These are phyloP conservation scores for Sycophila sp. DNA, from an alignment of 1,140 invertebrate species.

Conservation along the genomic window DNA sequence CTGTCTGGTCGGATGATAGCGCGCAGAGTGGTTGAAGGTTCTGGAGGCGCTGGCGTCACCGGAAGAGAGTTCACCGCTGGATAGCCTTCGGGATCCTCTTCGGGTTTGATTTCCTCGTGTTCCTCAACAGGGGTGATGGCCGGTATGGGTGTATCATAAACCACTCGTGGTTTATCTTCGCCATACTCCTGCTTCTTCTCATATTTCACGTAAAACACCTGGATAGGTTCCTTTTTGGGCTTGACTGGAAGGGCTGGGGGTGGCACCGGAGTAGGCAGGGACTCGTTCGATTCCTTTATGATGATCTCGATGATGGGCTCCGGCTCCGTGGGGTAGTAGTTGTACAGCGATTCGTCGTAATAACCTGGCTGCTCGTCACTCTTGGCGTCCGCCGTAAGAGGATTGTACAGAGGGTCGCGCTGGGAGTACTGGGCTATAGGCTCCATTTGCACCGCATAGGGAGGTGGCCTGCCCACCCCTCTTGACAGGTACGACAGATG, in stretches of 20 bases:
- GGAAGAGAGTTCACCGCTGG: constrained; percentile 58
- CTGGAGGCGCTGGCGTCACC: constrained; percentile 43
- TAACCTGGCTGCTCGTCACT: constrained; percentile 61
- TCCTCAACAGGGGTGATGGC: constrained; percentile 75
- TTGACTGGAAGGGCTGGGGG: constrained; percentile 66
- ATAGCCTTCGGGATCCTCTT: constrained; percentile 47
- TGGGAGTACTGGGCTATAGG: constrained; percentile 82
- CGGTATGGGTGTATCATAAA: constrained; percentile 81
- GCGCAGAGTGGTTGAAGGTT: constrained; percentile 78
- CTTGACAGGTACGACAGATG: constrained; percentile 52
- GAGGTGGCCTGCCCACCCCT: constrained; percentile 64
- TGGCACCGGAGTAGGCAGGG: constrained; percentile 75
- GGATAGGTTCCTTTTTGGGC: constrained; percentile 82
- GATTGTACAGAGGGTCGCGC: constrained; percentile 78
- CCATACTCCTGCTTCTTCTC: constrained; percentile 75
- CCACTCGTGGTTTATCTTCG: constrained; percentile 73
- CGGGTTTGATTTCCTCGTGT: constrained; percentile 68
- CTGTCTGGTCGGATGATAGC: constrained; percentile 86
- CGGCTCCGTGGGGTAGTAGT: constrained; percentile 78
- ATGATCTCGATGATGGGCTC: constrained; percentile 93
- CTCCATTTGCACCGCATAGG: constrained; percentile 83
- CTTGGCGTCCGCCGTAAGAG: constrained; percentile 65
- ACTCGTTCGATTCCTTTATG: constrained; percentile 87
- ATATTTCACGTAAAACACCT: constrained; percentile 91
- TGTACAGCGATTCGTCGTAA: constrained; percentile 58